Evolutionary conservation across 2,113 vertebrate species (phyloP).

Genomic region (Lampris megalopsis): DNA sequence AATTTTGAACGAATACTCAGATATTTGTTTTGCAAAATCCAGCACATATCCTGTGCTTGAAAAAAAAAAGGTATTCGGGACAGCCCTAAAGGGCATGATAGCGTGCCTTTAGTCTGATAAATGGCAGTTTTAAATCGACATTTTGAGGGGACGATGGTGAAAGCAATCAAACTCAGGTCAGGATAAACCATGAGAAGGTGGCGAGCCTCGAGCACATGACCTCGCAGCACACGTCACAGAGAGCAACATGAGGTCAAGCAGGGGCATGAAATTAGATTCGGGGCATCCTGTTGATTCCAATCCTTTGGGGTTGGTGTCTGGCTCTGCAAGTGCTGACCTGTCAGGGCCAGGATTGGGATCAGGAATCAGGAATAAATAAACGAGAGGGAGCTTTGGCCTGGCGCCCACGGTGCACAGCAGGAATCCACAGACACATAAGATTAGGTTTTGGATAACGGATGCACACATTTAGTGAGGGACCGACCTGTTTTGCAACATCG

Average conservation of each 20-base stretch:
- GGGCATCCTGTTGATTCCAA: neutral
- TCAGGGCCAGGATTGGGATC: conserved; percentile 21
- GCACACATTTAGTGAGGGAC: neutral
- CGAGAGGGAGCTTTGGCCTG: conserved; percentile 7
- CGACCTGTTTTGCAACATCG: too few relatives aligned
- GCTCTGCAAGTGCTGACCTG: conserved; percentile 31
- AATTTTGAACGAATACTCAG: too few relatives aligned
- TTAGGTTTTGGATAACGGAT: neutral
- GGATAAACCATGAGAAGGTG: too few relatives aligned
- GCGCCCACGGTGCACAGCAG: neutral
- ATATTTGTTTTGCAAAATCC: too few relatives aligned
- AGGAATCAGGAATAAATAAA: conserved; percentile 26
- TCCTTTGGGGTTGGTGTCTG: conserved; percentile 3
- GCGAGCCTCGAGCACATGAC: neutral
- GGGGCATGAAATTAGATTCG: neutral
- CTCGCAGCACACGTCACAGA: neutral
- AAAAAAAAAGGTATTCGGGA: too few relatives aligned
- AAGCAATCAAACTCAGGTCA: too few relatives aligned
- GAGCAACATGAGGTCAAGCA: neutral
- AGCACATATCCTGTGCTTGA: too few relatives aligned
- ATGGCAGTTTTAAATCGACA: too few relatives aligned
- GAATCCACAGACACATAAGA: neutral
- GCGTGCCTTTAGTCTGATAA: too few relatives aligned
- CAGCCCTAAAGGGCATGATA: too few relatives aligned
- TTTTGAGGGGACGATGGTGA: too few relatives aligned